Evolutionary conservation across 2,113 vertebrate species (phyloP).

Genomic region (Zootoca vivipara): DNA sequence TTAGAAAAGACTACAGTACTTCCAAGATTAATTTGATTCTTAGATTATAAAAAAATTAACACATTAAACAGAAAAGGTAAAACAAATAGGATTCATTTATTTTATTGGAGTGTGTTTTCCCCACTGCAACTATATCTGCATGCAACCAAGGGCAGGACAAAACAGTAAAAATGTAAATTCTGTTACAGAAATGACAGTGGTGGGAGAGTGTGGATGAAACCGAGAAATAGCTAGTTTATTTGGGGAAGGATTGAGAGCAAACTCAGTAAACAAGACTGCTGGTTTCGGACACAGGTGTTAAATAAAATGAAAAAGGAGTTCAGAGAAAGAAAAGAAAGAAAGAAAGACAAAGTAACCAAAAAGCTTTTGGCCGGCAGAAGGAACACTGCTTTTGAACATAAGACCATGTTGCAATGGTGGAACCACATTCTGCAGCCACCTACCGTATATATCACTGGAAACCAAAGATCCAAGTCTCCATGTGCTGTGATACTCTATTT

Average conservation of each 20-base stretch:
- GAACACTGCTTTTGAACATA: too few species aligned
- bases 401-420: too few species aligned
- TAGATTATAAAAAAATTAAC: slow-evolving; percentile 15
- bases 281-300: slow-evolving; percentile 49
- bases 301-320: background rate
- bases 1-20: background rate
- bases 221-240: slow-evolving; percentile 43
- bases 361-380: background rate
- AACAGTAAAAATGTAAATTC: background rate
- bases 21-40: background rate
- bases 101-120: slow-evolving; percentile 37
- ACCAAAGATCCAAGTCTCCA: too few species aligned
- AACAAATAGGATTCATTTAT: background rate
- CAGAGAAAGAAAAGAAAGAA: slow-evolving; percentile 18
- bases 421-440: too few species aligned
- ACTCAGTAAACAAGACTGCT: background rate
- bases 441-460: too few species aligned
- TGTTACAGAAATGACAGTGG: background rate
- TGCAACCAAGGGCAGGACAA: background rate
- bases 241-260: slow-evolving; percentile 34
- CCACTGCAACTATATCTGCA: slow-evolving; percentile 41
- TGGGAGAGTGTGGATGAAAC: slow-evolving; percentile 55
- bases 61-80: background rate
- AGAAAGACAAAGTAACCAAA: background rate
- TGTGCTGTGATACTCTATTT: too few species aligned